Evolutionary conservation across 2,888 invertebrate species (phyloP), one percentile per base, ranked within the genome.

Genomic region (Tortrix viridana): DNA sequence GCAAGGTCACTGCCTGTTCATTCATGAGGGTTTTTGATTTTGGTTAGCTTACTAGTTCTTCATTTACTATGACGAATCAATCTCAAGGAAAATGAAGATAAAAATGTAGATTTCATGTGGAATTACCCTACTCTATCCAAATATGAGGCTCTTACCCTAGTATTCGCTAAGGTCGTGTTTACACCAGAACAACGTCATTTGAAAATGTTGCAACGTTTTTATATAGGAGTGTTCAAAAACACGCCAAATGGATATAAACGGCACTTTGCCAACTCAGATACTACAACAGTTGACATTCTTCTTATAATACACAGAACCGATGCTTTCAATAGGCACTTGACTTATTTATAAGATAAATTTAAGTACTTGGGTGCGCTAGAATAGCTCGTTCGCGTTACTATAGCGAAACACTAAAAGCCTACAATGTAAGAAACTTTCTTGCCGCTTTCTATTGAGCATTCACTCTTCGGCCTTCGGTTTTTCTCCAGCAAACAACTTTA

Each of bases 1-100:
- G 38, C 62, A 62, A 62, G 62, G 62, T 62, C 62, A 62, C 62
- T 57, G 37, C 32, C 50, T 50, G 19, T 19, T 37, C 50, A 50
- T 50, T 50, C 50, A 50, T 50, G 37, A 41, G 41, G 16, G 41
- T 41, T 41, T 32, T 41, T 41, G 41, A 41, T 41, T 41, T 41
- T 41, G 5, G 41, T n/a, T 16, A 41, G 41, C 32, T 32, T 16
- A 16, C 38, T 38, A 38, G 38, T 38, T 38, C 5, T 38, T n/a
- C n/a, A 12, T n/a, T 1, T 38, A n/a, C 41, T 41, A 41, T 41
- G 41, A 41, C 41, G 6, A 5, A 14, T 9, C 26, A 32, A 12
- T 32, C 32, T n/a, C n/a, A n/a, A n/a, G n/a, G n/a, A n/a, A n/a
- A n/a, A 32, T 12, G 32, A 32, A 9, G 32, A 12, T 32, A 12